These are phyloP conservation scores for Trachurus trachurus DNA, from an alignment of 2,797 vertebrate genomes.

Conservation along the genomic window DNA sequence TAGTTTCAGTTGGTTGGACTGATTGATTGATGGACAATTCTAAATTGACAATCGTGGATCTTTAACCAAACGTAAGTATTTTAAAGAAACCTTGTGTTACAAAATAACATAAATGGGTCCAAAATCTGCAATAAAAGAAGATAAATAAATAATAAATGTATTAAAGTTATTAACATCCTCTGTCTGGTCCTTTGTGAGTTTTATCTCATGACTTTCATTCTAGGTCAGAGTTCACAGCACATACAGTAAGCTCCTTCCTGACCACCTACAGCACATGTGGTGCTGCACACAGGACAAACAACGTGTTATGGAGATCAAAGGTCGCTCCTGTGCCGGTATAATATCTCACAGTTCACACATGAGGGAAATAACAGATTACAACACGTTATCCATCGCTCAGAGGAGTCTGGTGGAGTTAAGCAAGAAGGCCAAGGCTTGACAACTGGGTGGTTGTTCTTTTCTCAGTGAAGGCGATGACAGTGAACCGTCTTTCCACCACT, in stretches of 20 bases:
- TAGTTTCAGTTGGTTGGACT: no score
- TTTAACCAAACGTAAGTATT: constrained; percentile 8
- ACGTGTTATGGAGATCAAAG: constrained; percentile 48
- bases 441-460: constrained; percentile 23
- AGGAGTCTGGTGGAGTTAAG: constrained; percentile 49
- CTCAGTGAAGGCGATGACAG: constrained; percentile 26
- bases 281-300: background rate
- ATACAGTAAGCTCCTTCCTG: background rate
- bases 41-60: background rate
- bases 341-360: constrained; percentile 27
- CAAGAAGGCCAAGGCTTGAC: constrained; percentile 54
- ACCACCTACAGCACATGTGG: background rate
- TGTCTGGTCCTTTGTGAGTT: background rate
- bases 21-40: background rate
- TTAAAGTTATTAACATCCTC: no score
- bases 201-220: constrained; percentile 4
- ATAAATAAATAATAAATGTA: background rate
- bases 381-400: constrained; percentile 36
- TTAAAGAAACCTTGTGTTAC: background rate
- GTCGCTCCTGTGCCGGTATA: constrained; percentile 23
- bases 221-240: constrained; percentile 43
- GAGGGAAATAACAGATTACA: constrained; percentile 39
- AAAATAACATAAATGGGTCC: background rate
- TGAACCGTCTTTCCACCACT: background rate
- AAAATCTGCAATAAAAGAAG: background rate